Conservation (phyloP, 2,888 invertebrate genomes). For the Spodoptera picta region DNA sequence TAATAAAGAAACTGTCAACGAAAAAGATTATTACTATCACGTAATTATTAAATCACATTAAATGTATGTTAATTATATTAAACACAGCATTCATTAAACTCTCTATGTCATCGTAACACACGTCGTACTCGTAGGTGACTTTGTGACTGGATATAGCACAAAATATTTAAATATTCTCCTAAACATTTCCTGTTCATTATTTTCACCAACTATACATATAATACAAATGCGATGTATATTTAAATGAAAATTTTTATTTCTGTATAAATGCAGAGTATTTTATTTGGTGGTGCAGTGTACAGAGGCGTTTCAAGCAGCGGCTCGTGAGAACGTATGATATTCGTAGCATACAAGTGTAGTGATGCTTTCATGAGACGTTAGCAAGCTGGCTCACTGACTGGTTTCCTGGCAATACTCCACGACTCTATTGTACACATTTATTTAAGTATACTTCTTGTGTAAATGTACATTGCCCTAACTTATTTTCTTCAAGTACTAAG, state of each 20-base stretch:
- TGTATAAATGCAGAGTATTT: constrained; percentile 31
- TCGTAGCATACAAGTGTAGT: constrained; percentile 29
- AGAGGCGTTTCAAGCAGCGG: constrained; percentile 15
- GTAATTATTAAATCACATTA: too few relatives aligned
- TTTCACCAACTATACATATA: constrained; percentile 15
- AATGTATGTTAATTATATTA: too few relatives aligned
- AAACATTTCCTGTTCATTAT: constrained; percentile 9
- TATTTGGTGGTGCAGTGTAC: constrained; percentile 7
- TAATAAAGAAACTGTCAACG: constrained; percentile 26
- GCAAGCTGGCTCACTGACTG: constrained; percentile 5
- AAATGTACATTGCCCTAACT: too few relatives aligned
- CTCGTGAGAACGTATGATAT: constrained; percentile 28
- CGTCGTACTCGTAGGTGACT: background rate
- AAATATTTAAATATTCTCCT: constrained; percentile 7
- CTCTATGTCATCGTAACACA: background rate
- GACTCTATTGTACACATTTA: constrained; percentile 15
- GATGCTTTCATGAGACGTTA: constrained; percentile 44
- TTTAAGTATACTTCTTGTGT: constrained; percentile 1
- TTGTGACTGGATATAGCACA: constrained; percentile 3
- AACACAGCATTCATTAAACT: too few relatives aligned
- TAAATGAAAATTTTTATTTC: constrained; percentile 25
- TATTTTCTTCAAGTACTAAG: too few relatives aligned
- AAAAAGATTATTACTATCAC: background rate
- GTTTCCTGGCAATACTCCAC: constrained; percentile 46
- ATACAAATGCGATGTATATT: constrained; percentile 20